These are phyloP conservation scores for Nematostella vectensis DNA, from an alignment of 92 coral and sea anemone species.

Conservation along the genomic window DNA sequence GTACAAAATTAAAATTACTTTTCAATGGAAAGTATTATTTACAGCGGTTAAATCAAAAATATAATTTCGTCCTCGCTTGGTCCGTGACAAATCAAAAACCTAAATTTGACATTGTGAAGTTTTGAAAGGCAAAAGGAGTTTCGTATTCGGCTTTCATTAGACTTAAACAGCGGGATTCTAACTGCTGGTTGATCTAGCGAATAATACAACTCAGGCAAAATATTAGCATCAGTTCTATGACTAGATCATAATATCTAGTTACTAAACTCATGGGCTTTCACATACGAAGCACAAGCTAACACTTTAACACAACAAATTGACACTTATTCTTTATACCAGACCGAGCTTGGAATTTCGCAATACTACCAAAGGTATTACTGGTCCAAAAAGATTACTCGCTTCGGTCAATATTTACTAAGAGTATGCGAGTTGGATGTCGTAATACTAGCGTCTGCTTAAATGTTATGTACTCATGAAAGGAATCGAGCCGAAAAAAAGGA, in stretches of 20 bases:
- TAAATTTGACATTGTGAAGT: slow-evolving; percentile 4
- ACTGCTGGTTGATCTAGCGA: slow-evolving; percentile 5
- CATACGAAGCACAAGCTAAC: too few relatives aligned
- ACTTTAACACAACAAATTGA: too few relatives aligned
- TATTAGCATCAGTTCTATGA: too few relatives aligned
- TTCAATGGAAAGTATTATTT: background rate
- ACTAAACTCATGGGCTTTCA: too few relatives aligned
- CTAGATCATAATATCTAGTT: too few relatives aligned
- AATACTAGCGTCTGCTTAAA: slow-evolving; percentile 8
- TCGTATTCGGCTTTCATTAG: slow-evolving; percentile 8
- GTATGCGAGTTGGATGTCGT: slow-evolving; percentile 27
- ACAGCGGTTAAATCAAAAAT: background rate
- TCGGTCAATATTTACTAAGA: slow-evolving; percentile 19
- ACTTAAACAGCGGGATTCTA: slow-evolving; percentile 7
- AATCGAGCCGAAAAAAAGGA: too few relatives aligned
- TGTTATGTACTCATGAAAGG: background rate
- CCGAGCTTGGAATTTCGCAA: slow-evolving; percentile 20
- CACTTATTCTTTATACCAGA: too few relatives aligned
- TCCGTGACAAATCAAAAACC: background rate
- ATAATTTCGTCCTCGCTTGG: background rate
- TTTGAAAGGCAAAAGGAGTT: slow-evolving; percentile 3
- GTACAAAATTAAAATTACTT: too few relatives aligned
- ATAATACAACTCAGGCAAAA: background rate
- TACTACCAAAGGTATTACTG: slow-evolving; percentile 14
- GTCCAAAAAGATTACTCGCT: slow-evolving; percentile 10